Percentiles rank a stretch among this genome's conserved stretches.
These are phyloP conservation scores for Rhopilema esculentum DNA, from an alignment of 30 jellyfish, hydroid and myxozoan genomes.

Conservation along the genomic window DNA sequence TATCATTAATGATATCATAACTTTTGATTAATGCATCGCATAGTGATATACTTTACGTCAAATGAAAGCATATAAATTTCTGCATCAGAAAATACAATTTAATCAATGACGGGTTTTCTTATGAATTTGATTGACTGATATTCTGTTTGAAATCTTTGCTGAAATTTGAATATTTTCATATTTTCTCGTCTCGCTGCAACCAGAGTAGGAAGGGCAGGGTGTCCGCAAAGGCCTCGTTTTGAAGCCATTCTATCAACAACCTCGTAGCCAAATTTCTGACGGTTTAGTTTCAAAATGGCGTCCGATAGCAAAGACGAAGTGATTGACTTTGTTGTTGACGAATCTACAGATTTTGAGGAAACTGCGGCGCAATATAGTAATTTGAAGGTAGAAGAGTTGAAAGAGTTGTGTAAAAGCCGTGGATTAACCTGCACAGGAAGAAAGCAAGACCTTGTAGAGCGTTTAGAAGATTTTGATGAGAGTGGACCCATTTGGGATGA, in stretches of 20 bases:
- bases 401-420: conserved; percentile 12
- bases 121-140: too few species aligned
- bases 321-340: conserved; percentile 20
- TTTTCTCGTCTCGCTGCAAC: too few species aligned
- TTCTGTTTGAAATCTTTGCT: too few species aligned
- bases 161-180: too few species aligned
- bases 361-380: not conserved
- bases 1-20: not conserved
- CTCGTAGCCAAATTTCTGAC: too few species aligned
- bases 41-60: too few species aligned
- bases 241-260: not conserved
- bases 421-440: too few species aligned
- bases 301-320: conserved; percentile 21
- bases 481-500: conserved; percentile 15
- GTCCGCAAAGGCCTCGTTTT: not conserved
- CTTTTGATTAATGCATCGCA: too few species aligned
- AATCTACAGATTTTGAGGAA: not conserved
- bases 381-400: conserved; percentile 11
- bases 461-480: conserved; percentile 9
- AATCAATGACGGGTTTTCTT: too few species aligned
- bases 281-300: conserved; percentile 20
- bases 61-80: too few species aligned
- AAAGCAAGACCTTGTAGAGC: conserved; percentile 6
- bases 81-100: too few species aligned
- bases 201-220: too few species aligned